Base-by-base conservation (phyloP, 2,888 invertebrate genomes). In the Clitarchus hookeri region DNA sequence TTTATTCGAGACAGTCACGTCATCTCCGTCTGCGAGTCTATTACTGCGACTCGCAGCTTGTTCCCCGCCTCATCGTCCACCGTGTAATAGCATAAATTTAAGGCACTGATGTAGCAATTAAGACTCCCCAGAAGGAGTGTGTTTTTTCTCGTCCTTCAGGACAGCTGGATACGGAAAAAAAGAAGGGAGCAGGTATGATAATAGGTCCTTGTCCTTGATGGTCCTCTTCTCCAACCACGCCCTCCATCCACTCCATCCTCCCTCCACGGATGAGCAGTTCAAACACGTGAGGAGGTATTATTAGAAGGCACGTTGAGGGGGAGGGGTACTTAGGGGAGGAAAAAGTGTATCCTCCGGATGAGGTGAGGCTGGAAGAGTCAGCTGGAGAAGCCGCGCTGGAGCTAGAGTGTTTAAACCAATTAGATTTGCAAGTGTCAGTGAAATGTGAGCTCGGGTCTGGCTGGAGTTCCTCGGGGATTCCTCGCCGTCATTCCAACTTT, bases 361-460 rank as follows among this genome's bases (percentile, higher is more conserved):
- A 48, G 48, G 48, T 48, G 48, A 48, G 48, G 48, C 48, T 48
- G 48, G 16, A 48, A 16, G 16, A 48, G 48, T 48, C 48, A 48
- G 48, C 65, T 65, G 65, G 65, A 9, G 65, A 16, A n/a, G 44
- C 13, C 23, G 12, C 11, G 25, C 25, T 85, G 78, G 44, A 85
- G 87, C 84, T 53, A 86, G 86, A 86, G 85, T 87, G 87, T 86
- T 87, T 87, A 85, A 87, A 86, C 86, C 86, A 87, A 87, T 87
- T 87, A 87, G 87, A 87, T 87, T 87, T 86, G 87, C 87, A 85
- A 87, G 86, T 87, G 87, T 87, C 87, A 87, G 86, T 86, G 84
- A 87, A 87, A 87, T 87, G 87, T 87, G 87, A 87, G 83, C 84
- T 44, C 84, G 13, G 23, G 65, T 3, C 23, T n/a, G n/a, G 65